Conservation (phyloP, 2,888 invertebrate species). For the Agriotes lineatus region DNA sequence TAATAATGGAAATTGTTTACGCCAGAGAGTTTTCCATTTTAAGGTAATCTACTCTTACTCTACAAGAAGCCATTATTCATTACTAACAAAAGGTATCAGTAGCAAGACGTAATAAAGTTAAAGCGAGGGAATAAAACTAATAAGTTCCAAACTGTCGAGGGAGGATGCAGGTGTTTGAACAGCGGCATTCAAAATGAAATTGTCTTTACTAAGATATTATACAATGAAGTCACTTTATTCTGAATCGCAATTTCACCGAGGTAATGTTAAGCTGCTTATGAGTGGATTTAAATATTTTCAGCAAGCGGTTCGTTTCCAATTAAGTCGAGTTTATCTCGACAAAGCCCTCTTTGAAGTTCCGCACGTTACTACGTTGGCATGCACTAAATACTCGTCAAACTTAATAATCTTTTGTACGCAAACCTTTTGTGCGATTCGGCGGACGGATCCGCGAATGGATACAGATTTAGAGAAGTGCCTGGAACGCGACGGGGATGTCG, state of each 20-base stretch:
- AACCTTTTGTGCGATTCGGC: slow-evolving; percentile 60
- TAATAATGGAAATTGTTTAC: slow-evolving; percentile 31
- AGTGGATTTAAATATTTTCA: slow-evolving; percentile 52
- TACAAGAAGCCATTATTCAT: slow-evolving; percentile 43
- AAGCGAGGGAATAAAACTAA: slow-evolving; percentile 52
- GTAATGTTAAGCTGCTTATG: slow-evolving; percentile 63
- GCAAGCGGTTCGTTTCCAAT: slow-evolving; percentile 58
- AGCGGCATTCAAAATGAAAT: slow-evolving; percentile 57
- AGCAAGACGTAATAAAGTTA: slow-evolving; percentile 50
- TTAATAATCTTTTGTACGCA: slow-evolving; percentile 66
- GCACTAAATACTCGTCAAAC: slow-evolving; percentile 63
- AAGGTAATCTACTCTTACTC: slow-evolving; percentile 37
- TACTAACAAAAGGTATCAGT: slow-evolving; percentile 45
- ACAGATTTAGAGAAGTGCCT: slow-evolving; percentile 43
- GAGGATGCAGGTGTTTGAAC: slow-evolving; percentile 55
- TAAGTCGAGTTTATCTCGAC: slow-evolving; percentile 54
- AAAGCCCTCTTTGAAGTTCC: slow-evolving; percentile 53
- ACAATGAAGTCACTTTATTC: slow-evolving; percentile 62
- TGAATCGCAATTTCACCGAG: slow-evolving; percentile 59
- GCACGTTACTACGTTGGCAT: slow-evolving; percentile 57
- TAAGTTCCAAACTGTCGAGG: slow-evolving; percentile 49
- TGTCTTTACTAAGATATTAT: slow-evolving; percentile 60
- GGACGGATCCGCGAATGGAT: slow-evolving; percentile 44
- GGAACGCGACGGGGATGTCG: slow-evolving; percentile 42
- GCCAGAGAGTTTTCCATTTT: slow-evolving; percentile 30